These are phyloP conservation scores for Hycleus phaleratus DNA, from an alignment of 1,140 invertebrate genomes.

Conservation along the genomic window DNA sequence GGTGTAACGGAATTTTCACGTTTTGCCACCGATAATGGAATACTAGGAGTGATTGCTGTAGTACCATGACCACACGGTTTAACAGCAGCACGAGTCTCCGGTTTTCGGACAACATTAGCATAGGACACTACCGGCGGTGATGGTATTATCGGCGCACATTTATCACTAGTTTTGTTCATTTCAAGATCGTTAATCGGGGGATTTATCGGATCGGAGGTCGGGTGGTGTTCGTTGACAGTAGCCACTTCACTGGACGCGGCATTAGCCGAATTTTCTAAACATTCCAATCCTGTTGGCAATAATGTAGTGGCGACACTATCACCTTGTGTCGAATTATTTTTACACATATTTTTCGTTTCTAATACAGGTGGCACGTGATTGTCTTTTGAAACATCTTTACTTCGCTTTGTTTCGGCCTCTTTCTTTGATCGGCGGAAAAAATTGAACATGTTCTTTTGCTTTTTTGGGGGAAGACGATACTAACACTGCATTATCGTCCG, in stretches of 20 bases:
- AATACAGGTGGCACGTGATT: slow-evolving; percentile 2
- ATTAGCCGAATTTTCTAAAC: slow-evolving; percentile 18
- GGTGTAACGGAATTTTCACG: slow-evolving; percentile 21
- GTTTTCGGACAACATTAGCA: slow-evolving; percentile 7
- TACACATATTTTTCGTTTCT: slow-evolving; percentile 7
- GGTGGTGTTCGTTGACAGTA: slow-evolving; percentile 20
- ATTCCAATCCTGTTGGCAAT: slow-evolving; percentile 8
- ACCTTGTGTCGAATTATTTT: slow-evolving; percentile 9
- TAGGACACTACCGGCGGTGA: background rate
- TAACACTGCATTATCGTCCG: too few relatives aligned
- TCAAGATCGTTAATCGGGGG: background rate
- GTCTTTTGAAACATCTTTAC: slow-evolving; percentile 6
- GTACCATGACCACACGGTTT: slow-evolving; percentile 40
- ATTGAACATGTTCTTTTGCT: slow-evolving; percentile 30
- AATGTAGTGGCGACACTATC: slow-evolving; percentile 1
- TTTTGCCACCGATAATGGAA: slow-evolving; percentile 19
- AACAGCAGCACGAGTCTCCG: slow-evolving; percentile 18
- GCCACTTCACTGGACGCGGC: slow-evolving; percentile 23
- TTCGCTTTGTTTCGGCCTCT: slow-evolving; percentile 20
- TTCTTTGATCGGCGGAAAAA: slow-evolving; percentile 35
- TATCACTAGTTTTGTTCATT: slow-evolving; percentile 4
- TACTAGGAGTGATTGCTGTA: slow-evolving; percentile 31
- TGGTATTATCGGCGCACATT: background rate
- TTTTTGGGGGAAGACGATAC: background rate
- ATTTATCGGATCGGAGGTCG: too few relatives aligned